Percentiles rank a stretch among this genome's conserved stretches.
phyloP scores from a whole-genome alignment of 2,113 vertebrate genomes.

The Heterotis niloticus region DNA sequence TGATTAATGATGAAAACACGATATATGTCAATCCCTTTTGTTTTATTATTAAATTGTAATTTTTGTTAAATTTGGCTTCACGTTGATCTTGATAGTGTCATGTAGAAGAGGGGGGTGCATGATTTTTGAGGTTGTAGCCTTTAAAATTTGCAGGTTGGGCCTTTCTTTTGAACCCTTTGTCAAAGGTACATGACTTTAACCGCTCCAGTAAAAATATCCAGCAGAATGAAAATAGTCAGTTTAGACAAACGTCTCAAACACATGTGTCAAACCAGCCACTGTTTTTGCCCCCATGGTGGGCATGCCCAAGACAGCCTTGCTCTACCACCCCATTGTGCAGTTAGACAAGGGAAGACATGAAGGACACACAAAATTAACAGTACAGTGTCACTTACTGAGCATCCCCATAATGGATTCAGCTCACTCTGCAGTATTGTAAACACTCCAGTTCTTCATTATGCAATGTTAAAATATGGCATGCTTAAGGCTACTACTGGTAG shows the following conservation, averaged over 20 bases:
- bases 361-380: conserved; percentile 5
- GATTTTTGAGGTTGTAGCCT: too few species aligned
- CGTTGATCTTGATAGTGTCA: too few species aligned
- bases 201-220: not conserved
- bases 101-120: too few species aligned
- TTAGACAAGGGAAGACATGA: not conserved
- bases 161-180: too few species aligned
- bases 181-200: not conserved
- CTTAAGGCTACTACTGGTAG: not conserved
- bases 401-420: not conserved
- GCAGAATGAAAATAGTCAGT: too few species aligned
- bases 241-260: too few species aligned
- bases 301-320: not conserved
- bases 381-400: not conserved
- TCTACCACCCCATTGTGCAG: not conserved
- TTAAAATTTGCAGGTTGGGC: too few species aligned
- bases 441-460: conserved; percentile 5
- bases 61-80: too few species aligned
- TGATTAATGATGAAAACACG: too few species aligned
- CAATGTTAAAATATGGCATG: not conserved
- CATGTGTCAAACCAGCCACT: too few species aligned
- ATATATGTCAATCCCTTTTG: too few species aligned
- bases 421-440: conserved; percentile 1
- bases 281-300: not conserved
- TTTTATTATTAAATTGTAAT: too few species aligned